A percentile compares a stretch with the other conserved stretches of the same genome.
These are phyloP conservation scores for Avahi laniger DNA, from an alignment of 2,797 vertebrate genomes.

Conservation along the genomic window DNA sequence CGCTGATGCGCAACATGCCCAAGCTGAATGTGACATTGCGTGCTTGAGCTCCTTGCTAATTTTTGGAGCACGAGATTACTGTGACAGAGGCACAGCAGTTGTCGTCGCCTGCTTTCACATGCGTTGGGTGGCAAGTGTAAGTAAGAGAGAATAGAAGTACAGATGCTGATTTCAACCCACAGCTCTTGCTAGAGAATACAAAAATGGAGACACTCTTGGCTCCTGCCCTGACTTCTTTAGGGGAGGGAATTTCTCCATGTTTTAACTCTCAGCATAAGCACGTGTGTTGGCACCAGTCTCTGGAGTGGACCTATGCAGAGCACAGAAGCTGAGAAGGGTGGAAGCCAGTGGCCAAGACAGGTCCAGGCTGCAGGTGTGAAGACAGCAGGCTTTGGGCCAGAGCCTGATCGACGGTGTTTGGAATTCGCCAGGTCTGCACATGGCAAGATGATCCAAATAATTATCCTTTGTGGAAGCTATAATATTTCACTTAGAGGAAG, in stretches of 20 bases:
- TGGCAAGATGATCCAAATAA: slow-evolving; percentile 71
- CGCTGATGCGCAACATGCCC: background rate
- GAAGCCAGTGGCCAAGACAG: background rate
- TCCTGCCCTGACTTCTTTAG: background rate
- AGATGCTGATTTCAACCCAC: background rate
- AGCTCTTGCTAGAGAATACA: background rate
- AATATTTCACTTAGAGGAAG: slow-evolving; percentile 66
- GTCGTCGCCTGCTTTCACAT: background rate
- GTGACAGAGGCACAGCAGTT: slow-evolving; percentile 51
- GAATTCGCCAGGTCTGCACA: slow-evolving; percentile 48
- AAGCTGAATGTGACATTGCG: background rate
- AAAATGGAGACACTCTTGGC: background rate
- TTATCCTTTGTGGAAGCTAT: slow-evolving; percentile 72
- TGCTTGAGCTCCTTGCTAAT: slow-evolving; percentile 61
- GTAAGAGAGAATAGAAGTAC: background rate
- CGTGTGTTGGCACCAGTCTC: background rate
- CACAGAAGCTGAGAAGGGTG: background rate
- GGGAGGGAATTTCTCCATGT: background rate
- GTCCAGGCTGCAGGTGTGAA: slow-evolving; percentile 48
- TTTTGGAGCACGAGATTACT: slow-evolving; percentile 55
- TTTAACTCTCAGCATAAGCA: background rate
- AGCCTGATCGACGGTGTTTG: slow-evolving; percentile 35
- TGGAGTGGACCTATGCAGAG: background rate
- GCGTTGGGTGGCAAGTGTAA: slow-evolving; percentile 58
- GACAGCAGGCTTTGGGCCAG: slow-evolving; percentile 63